A percentile compares a stretch with the other conserved stretches of the same genome.
Conservation (phyloP, 2,888 invertebrate species). For the Tethea ocularis region DNA sequence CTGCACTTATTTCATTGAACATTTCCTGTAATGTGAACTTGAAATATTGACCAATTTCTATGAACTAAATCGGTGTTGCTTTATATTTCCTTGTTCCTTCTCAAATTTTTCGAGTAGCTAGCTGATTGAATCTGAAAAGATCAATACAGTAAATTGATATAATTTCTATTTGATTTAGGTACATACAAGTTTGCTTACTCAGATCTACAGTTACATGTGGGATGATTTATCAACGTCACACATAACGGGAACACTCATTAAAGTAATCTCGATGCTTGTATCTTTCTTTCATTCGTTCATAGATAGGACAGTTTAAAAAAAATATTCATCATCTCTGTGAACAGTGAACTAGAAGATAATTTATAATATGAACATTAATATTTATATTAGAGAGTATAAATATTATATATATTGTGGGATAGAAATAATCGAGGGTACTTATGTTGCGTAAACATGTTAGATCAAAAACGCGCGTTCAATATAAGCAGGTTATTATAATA, state of each 20-base stretch:
- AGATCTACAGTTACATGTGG: background rate
- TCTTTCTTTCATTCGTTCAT: background rate
- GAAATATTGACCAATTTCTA: background rate
- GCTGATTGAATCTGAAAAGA: background rate
- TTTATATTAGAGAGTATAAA: background rate
- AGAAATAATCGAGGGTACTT: too few relatives aligned
- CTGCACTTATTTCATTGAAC: constrained; percentile 15
- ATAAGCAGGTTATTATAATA: constrained; percentile 33
- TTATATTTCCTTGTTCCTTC: too few relatives aligned
- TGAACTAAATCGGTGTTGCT: background rate
- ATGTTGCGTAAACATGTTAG: background rate
- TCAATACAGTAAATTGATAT: background rate
- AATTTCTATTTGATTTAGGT: background rate
- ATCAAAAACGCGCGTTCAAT: constrained; percentile 29
- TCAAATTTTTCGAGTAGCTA: too few relatives aligned
- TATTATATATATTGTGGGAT: too few relatives aligned
- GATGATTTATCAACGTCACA: background rate
- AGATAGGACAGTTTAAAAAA: background rate
- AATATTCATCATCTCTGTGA: background rate
- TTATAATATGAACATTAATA: background rate
- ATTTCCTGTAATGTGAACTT: constrained; percentile 9
- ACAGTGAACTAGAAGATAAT: background rate
- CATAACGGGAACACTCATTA: background rate
- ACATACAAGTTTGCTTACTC: background rate
- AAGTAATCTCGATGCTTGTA: background rate